These are phyloP conservation scores for rat (Rattus norvegicus) DNA, from an alignment of 2,113 vertebrate genomes.

Conservation along the genomic window GRCr8 NC_086025.1:26889001-26889500, in stretches of 20 bases:
- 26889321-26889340: constrained; percentile 60
- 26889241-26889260: constrained; percentile 51
- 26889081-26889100: background rate
- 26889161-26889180: constrained; percentile 47
- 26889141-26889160: constrained; percentile 61
- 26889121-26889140: constrained; percentile 47
- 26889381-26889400: constrained; percentile 39
- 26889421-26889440: background rate
- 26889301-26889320: constrained; percentile 61
- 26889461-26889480: constrained; percentile 41
- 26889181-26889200: constrained; percentile 75
- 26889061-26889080: background rate
- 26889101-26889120: constrained; percentile 9
- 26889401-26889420: constrained; percentile 1
- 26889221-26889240: constrained; percentile 74
- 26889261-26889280: constrained; percentile 55
- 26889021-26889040: constrained; percentile 62
- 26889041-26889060: background rate
- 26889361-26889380: constrained; percentile 34
- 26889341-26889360: background rate
- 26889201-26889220: constrained; percentile 78
- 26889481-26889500: constrained; percentile 26
- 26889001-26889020: background rate
- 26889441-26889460: background rate
- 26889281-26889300: constrained; percentile 60